phyloP scores from a whole-genome alignment of 2,797 vertebrate genomes.

The Todus mexicanus region DNA sequence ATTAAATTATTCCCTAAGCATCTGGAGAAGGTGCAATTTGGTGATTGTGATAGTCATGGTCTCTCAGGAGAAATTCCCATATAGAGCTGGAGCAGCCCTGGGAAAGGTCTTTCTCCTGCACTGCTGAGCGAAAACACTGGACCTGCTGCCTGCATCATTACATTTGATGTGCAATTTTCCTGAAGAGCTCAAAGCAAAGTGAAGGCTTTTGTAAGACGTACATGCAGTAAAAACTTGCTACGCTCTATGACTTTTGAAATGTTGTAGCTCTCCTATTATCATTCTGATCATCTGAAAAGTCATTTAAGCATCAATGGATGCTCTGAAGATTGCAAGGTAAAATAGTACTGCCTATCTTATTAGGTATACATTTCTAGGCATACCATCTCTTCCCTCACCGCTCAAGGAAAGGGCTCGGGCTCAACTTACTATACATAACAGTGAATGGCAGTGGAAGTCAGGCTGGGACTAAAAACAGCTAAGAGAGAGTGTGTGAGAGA shows the following conservation, averaged over 20 bases:
- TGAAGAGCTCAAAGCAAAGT: background rate
- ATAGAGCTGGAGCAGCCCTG: background rate
- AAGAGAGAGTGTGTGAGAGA: background rate
- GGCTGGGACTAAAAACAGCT: background rate
- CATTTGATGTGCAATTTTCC: background rate
- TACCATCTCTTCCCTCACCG: background rate
- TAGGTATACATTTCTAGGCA: background rate
- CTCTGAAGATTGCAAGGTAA: background rate
- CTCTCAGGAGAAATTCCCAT: background rate
- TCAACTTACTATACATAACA: background rate
- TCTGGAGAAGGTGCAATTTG: background rate
- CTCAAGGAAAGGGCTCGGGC: background rate
- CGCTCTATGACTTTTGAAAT: background rate
- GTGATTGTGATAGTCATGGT: background rate
- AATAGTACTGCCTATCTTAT: background rate
- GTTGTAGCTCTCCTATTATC: background rate
- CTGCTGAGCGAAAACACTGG: background rate
- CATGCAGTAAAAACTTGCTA: background rate
- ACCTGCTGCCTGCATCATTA: background rate
- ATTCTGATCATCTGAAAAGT: background rate
- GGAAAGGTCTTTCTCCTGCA: background rate
- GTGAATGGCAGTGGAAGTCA: background rate
- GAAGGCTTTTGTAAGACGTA: background rate
- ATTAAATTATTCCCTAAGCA: background rate
- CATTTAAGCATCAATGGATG: background rate